Evolutionary conservation across 2,113 vertebrate genomes (phyloP), one percentile per base, ranked within the genome.

Genomic region (Alligator sinensis): DNA sequence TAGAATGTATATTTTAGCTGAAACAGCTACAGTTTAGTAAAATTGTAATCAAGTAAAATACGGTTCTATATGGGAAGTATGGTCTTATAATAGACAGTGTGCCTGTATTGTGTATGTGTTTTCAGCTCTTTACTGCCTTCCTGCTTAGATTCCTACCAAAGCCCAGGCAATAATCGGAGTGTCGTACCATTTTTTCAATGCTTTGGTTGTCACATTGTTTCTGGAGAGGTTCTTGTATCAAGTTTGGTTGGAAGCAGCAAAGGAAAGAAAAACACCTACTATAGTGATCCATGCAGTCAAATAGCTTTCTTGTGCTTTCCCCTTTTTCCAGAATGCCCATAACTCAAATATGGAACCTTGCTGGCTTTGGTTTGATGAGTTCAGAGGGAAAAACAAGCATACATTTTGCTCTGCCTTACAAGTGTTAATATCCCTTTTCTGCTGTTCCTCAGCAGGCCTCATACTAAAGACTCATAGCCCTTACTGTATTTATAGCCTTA

Each of bases 251-350:
- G 87, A 85, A 60, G 77, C 93, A 72, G 22, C 11, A 18, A 38
- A 47, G 25, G 78, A 2, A 88, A 86, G 25, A 83, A 57, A 74
- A 74, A 74, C 13, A 47, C 24, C 22, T 74, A 8, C 70, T 38
- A 74, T 38, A 74, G 47, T 24, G 11, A 38, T 74, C 34, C 15
- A 13, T 77, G 79, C 47, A 27, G 30, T 63, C 22, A 58, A 57
- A 76, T 17, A 6, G 61, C 82, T 88, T 79, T 86, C 76, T 75
- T n/a, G 57, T 75, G 79, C 19, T n/a, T 82, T 6, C 66, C 58
- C 86, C 6, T 70, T 61, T 91, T 91, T 88, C 79, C 78, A 34
- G 75, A 91, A 66, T 84, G 90, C 54, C 62, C 89, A 55, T 82
- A 60, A 58, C 22, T 54, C 1, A 38, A 10, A 1, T 27, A 55